phyloP scores from a whole-genome alignment of 1,140 invertebrate genomes.

The Polyergus mexicanus region DNA sequence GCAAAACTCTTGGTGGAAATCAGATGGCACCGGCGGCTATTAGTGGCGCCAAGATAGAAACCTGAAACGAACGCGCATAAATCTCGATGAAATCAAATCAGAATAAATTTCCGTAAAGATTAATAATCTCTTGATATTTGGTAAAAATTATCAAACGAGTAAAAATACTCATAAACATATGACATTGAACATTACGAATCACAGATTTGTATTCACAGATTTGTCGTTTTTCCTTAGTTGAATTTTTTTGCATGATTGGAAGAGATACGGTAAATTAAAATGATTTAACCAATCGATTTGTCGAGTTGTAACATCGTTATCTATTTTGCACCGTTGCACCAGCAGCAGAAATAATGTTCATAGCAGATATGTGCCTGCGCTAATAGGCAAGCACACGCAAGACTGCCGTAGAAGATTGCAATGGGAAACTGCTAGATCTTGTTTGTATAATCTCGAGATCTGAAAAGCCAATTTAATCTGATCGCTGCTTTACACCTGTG shows the following conservation, averaged over 20 bases:
- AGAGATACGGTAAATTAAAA: conserved; percentile 56
- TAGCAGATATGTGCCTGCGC: conserved; percentile 38
- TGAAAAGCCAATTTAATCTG: conserved; percentile 25
- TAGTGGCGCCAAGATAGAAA: conserved; percentile 36
- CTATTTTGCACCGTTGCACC: conserved; percentile 21
- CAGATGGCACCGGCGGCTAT: conserved; percentile 49
- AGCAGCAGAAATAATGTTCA: conserved; percentile 53
- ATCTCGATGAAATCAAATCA: conserved; percentile 34
- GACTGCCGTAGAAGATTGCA: conserved; percentile 19
- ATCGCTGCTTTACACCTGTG: conserved; percentile 20
- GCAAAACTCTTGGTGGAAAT: conserved; percentile 29
- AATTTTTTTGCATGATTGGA: neutral
- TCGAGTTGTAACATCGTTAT: conserved; percentile 48
- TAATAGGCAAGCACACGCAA: conserved; percentile 58
- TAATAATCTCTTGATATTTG: conserved; percentile 1
- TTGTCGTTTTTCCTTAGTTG: conserved; percentile 10
- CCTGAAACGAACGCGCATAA: conserved; percentile 11
- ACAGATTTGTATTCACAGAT: too few species aligned
- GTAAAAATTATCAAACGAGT: conserved; percentile 11
- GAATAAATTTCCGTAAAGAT: conserved; percentile 36
- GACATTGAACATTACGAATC: conserved; percentile 15
- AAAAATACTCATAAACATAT: conserved; percentile 38
- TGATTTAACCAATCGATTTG: conserved; percentile 50
- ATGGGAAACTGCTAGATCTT: conserved; percentile 28
- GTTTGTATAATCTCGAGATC: conserved; percentile 45